A percentile compares a stretch with the other conserved stretches of the same genome.
These are phyloP conservation scores for Myotis planiceps DNA, from an alignment of 2,797 vertebrate species.

Conservation along the genomic window DNA sequence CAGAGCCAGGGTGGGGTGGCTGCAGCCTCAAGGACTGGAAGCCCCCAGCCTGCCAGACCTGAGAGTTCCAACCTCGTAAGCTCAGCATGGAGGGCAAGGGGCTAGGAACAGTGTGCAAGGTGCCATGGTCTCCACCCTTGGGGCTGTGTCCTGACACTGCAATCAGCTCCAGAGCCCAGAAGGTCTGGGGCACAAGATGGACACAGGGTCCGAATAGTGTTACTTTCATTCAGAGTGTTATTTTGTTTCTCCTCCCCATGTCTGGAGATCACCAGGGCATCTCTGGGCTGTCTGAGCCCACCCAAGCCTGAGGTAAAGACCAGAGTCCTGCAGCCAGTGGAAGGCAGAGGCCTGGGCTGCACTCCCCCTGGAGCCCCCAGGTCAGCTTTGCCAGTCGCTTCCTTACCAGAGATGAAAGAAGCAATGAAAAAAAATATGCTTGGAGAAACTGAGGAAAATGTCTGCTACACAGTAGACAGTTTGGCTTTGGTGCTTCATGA, in stretches of 20 bases:
- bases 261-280: conserved; percentile 58
- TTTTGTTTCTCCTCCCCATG: conserved; percentile 46
- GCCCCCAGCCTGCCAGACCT: conserved; percentile 57
- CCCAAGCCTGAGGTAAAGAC: conserved; percentile 51
- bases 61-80: conserved; percentile 29
- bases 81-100: not conserved
- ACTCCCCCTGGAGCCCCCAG: not conserved
- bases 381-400: conserved; percentile 59
- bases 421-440: no score
- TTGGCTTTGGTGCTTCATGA: no score
- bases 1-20: conserved; percentile 44
- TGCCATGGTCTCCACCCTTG: not conserved
- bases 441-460: no score
- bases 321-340: not conserved
- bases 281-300: conserved; percentile 49
- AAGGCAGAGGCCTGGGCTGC: conserved; percentile 39
- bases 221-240: conserved; percentile 77
- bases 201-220: conserved; percentile 70
- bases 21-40: conserved; percentile 58
- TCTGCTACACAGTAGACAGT: no score
- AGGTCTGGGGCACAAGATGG: conserved; percentile 9
- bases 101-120: not conserved
- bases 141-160: conserved; percentile 30
- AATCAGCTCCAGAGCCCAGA: not conserved
- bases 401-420: conserved; percentile 80